Percentiles rank a stretch among this genome's conserved stretches.
Conservation (phyloP, 2,888 invertebrate genomes). For the Apodemia mormo region DNA sequence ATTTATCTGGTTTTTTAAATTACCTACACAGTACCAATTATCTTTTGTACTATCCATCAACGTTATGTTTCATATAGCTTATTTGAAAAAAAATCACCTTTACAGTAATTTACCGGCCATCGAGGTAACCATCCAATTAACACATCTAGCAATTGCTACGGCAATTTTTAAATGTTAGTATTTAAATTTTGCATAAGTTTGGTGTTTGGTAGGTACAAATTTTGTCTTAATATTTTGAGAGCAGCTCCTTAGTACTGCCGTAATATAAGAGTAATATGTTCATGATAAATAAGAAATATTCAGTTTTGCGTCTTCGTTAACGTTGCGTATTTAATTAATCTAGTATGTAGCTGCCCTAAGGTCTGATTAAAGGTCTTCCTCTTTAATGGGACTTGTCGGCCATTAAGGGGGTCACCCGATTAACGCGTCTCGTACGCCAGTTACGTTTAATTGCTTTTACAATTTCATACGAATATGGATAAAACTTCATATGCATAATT, state of each 20-base stretch:
- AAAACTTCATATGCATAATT: neutral
- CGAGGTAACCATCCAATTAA: conserved; percentile 56
- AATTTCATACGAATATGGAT: neutral
- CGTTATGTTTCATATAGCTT: neutral
- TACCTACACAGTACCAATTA: no score
- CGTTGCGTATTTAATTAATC: neutral
- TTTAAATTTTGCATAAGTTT: no score
- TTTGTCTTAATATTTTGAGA: no score
- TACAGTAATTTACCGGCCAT: conserved; percentile 51
- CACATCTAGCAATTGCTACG: conserved; percentile 34
- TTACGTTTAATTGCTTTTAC: conserved; percentile 17
- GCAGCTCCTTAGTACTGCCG: no score
- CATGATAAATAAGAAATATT: no score
- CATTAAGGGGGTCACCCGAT: conserved; percentile 57
- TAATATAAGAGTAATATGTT: no score
- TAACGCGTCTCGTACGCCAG: conserved; percentile 43
- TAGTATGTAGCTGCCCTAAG: neutral
- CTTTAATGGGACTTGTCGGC: conserved; percentile 63
- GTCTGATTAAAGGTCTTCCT: conserved; percentile 35
- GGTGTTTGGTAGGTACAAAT: no score
- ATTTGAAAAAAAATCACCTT: conserved; percentile 43
- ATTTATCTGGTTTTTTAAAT: no score
- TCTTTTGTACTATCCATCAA: no score
- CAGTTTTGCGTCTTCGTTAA: neutral
- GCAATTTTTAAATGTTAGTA: neutral